Base-by-base conservation (phyloP, 2,113 vertebrate species). In the Channa maculata region DNA sequence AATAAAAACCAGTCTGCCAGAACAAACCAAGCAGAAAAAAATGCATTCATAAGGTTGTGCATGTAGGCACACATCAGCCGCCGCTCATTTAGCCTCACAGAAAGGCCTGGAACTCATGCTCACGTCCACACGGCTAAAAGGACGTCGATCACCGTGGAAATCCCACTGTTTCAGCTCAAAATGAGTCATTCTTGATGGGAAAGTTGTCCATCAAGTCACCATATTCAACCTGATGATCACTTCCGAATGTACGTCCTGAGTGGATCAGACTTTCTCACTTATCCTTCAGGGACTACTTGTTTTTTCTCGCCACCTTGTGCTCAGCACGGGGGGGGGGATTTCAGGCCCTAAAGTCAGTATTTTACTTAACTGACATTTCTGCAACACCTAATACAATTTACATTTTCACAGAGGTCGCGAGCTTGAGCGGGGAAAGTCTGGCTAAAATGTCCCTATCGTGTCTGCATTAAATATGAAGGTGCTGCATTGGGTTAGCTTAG, bases 351-450 rank as follows among this genome's bases (percentile, higher is more conserved):
- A 66, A 50, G 60, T 36, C 38, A 12, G 59, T 41, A 0, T 24
- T 45, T 71, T 51, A 64, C 77, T 74, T 62, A 15, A 65, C 36
- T 81, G 72, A 71, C 79, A 76, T 63, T 62, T 82, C 37, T 44
- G 12, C 50, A 8, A 62, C 33, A 7, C 37, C 43, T 54, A 4
- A 38, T 38, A 38, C 36, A 43, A 58, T 24, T 24, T 24, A 24
- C 24, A 24, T 24, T 24, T 24, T 24, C 24, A 24, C 24, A 24
- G 24, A 24, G 24, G 24, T 24, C 24, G 1, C 24, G 1, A 24
- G 24, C 24, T 24, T 24, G 24, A 24, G 24, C 24, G 24, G 24
- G 24, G 24, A 24, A 24, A 24, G 24, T 24, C 24, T 24, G 24
- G 24, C 24, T 24, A 24, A 24, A 24, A 24, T 24, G 24, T 24